A percentile compares a stretch with the other conserved stretches of the same genome.
Evolutionary conservation across 2,113 vertebrate genomes (phyloP).

Genomic region (Benitochromis conjunctus): DNA sequence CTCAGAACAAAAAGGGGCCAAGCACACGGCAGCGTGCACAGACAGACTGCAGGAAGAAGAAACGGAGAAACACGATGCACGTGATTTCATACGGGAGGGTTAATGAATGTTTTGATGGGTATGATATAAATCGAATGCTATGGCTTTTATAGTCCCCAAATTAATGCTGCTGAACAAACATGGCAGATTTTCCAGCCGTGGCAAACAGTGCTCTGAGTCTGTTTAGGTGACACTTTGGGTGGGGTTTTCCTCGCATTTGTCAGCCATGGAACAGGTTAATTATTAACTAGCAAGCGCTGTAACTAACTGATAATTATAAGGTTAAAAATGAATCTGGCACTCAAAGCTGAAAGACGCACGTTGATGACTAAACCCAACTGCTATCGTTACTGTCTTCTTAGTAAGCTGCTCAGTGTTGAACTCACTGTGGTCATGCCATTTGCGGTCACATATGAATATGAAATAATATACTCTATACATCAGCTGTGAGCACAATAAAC

Average conservation of each 20-base stretch:
- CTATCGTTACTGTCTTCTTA: neutral
- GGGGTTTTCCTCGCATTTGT: neutral
- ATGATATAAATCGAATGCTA: neutral
- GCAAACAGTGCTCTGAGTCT: neutral
- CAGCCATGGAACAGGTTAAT: neutral
- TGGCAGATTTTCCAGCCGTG: neutral
- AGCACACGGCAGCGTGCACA: neutral
- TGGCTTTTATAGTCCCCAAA: neutral
- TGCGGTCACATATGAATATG: neutral
- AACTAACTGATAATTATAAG: neutral
- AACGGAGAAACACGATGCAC: neutral
- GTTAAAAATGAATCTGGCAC: neutral
- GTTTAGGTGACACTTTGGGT: neutral
- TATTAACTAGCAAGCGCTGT: neutral
- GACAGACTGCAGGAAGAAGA: neutral
- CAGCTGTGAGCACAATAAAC: neutral
- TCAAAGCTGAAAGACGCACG: neutral
- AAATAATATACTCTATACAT: neutral
- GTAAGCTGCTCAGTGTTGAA: neutral
- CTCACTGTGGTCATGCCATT: neutral
- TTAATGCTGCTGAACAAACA: neutral
- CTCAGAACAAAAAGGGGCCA: neutral
- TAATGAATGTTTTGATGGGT: neutral
- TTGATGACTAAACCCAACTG: neutral
- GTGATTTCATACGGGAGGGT: neutral